phyloP scores from a whole-genome alignment of 2,888 invertebrate genomes.

The Gortyna flavago region DNA sequence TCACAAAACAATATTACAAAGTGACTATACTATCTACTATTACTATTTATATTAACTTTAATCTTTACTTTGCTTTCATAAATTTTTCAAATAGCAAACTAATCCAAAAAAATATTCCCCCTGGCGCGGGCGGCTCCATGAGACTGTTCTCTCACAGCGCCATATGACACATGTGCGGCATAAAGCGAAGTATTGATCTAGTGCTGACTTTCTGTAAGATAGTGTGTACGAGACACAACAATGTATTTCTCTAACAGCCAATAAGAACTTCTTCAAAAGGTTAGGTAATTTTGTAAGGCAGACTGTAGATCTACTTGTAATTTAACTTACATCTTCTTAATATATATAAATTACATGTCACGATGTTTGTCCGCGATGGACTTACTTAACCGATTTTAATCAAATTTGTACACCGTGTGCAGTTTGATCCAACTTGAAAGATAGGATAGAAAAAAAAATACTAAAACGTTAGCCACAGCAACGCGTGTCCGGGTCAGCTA shows the following conservation, averaged over 20 bases:
- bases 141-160: slow-evolving; percentile 70
- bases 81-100: background rate
- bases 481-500: too few relatives aligned
- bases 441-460: too few relatives aligned
- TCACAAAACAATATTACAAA: too few relatives aligned
- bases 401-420: too few relatives aligned
- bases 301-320: background rate
- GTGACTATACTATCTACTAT: too few relatives aligned
- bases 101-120: slow-evolving; percentile 2
- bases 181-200: slow-evolving; percentile 89
- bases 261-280: slow-evolving; percentile 14
- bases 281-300: background rate
- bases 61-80: background rate
- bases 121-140: slow-evolving; percentile 71
- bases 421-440: too few relatives aligned
- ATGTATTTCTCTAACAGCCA: slow-evolving; percentile 50
- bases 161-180: slow-evolving; percentile 89
- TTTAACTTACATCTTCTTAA: too few relatives aligned
- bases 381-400: too few relatives aligned
- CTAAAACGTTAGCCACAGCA: too few relatives aligned
- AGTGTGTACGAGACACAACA: slow-evolving; percentile 67
- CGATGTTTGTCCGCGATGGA: too few relatives aligned
- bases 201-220: slow-evolving; percentile 82
- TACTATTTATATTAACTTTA: background rate
- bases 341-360: too few relatives aligned